Evolutionary conservation across 2,888 invertebrate genomes (phyloP).

Genomic region (Heteromurus nitidus): DNA sequence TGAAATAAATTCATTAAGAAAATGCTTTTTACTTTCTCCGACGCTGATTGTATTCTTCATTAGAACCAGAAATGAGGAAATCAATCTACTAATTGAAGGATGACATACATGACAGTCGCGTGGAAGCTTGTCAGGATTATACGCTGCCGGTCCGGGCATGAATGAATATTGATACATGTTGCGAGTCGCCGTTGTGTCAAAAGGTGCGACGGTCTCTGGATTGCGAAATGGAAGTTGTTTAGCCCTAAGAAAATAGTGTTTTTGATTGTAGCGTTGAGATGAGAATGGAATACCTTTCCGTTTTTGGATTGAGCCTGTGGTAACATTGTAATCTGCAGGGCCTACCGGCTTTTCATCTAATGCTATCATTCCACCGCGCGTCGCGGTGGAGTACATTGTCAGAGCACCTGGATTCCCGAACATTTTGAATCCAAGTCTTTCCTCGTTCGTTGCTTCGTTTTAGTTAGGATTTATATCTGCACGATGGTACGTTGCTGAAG

Average conservation of each 20-base stretch:
- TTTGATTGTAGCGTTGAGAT: not conserved
- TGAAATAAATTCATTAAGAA: conserved; percentile 3
- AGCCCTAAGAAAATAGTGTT: not conserved
- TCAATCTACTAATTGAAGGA: not conserved
- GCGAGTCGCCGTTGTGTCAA: conserved; percentile 46
- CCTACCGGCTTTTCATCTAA: conserved; percentile 44
- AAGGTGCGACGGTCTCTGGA: conserved; percentile 68
- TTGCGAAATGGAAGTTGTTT: too few relatives aligned
- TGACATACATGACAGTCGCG: conserved; percentile 26
- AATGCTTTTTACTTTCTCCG: not conserved
- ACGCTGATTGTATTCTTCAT: too few relatives aligned
- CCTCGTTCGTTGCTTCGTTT: too few relatives aligned
- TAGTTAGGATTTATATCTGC: too few relatives aligned
- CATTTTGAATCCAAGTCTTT: too few relatives aligned
- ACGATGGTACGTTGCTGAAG: too few relatives aligned
- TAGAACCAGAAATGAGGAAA: too few relatives aligned
- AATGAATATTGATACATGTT: conserved; percentile 3
- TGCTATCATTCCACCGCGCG: conserved; percentile 42
- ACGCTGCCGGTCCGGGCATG: conserved; percentile 55
- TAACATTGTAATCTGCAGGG: conserved; percentile 64
- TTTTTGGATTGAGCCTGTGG: conserved; percentile 38
- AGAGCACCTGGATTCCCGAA: conserved; percentile 66
- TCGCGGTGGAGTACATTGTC: conserved; percentile 66
- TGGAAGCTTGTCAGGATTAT: conserved; percentile 51
- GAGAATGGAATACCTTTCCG: conserved; percentile 34